phyloP scores from a whole-genome alignment of 2,888 invertebrate genomes.

The Tenthredo distinguenda region DNA sequence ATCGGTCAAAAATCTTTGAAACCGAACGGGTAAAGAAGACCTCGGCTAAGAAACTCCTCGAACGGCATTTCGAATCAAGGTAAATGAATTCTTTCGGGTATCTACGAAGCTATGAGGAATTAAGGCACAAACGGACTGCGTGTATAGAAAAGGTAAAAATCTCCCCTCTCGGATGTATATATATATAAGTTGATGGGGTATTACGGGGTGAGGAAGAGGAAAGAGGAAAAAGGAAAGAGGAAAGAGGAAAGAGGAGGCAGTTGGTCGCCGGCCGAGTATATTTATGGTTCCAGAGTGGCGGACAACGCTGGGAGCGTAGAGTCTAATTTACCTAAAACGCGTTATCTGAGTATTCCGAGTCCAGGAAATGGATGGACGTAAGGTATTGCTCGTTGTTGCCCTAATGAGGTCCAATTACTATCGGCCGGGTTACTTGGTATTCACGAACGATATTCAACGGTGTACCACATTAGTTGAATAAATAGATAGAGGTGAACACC shows the following conservation, averaged over 20 bases:
- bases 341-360: constrained; percentile 58
- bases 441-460: constrained; percentile 70
- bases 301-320: constrained; percentile 54
- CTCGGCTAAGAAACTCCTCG: too few species aligned
- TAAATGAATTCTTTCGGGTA: too few species aligned
- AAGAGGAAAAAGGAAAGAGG: not conserved
- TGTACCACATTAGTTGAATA: constrained; percentile 65
- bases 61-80: too few species aligned
- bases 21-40: too few species aligned
- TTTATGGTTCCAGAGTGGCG: constrained; percentile 59
- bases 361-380: constrained; percentile 58
- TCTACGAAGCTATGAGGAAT: too few species aligned
- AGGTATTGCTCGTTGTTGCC: constrained; percentile 69
- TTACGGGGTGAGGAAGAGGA: not conserved
- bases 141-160: not conserved
- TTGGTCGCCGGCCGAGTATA: constrained; percentile 51
- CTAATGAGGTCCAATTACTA: constrained; percentile 74
- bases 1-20: not conserved
- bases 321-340: constrained; percentile 70
- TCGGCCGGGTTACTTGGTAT: constrained; percentile 72
- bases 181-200: constrained; percentile 4
- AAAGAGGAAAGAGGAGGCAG: constrained; percentile 3
- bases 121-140: not conserved
- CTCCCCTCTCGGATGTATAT: not conserved
- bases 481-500: constrained; percentile 68